Evolutionary conservation across 1,140 invertebrate species (phyloP).

Genomic region (Eupristina koningsbergeri): DNA sequence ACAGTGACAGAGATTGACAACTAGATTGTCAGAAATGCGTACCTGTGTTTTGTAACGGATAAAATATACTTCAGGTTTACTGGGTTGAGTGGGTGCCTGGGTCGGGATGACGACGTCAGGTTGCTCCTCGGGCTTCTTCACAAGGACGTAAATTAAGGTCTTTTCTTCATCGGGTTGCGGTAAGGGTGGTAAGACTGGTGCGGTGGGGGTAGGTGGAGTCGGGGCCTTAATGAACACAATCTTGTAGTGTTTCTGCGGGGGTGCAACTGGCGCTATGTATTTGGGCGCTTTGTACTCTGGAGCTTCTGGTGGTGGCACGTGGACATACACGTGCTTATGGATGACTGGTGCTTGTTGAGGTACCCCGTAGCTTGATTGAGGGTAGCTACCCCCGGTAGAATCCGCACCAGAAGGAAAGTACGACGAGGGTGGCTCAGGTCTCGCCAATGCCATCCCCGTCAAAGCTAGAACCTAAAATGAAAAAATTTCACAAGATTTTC

Average conservation of each 20-base stretch:
- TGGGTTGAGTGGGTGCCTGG: constrained; percentile 84
- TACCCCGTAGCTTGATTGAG: constrained; percentile 80
- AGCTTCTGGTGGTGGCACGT: constrained; percentile 85
- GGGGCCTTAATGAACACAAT: constrained; percentile 92
- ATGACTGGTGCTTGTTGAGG: constrained; percentile 83
- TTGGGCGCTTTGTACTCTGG: constrained; percentile 80
- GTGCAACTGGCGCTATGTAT: constrained; percentile 70
- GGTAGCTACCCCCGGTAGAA: constrained; percentile 55
- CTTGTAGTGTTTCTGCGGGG: constrained; percentile 91
- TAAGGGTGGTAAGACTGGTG: constrained; percentile 80
- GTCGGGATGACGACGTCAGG: constrained; percentile 85
- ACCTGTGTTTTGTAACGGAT: constrained; percentile 90
- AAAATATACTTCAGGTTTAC: constrained; percentile 90
- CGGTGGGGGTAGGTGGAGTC: constrained; percentile 83
- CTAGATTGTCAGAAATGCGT: background rate
- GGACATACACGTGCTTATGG: constrained; percentile 90
- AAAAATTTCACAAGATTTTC: background rate
- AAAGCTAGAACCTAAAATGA: constrained; percentile 22
- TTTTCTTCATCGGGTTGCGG: constrained; percentile 89
- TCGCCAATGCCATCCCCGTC: constrained; percentile 14
- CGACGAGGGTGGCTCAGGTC: constrained; percentile 43
- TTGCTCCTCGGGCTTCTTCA: constrained; percentile 88
- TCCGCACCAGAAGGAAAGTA: constrained; percentile 43
- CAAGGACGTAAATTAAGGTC: constrained; percentile 90
- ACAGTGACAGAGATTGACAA: too few species aligned